Percentiles rank a stretch among this genome's conserved stretches.
phyloP scores from a whole-genome alignment of 2,113 vertebrate species.

The Syngnathus typhle region DNA sequence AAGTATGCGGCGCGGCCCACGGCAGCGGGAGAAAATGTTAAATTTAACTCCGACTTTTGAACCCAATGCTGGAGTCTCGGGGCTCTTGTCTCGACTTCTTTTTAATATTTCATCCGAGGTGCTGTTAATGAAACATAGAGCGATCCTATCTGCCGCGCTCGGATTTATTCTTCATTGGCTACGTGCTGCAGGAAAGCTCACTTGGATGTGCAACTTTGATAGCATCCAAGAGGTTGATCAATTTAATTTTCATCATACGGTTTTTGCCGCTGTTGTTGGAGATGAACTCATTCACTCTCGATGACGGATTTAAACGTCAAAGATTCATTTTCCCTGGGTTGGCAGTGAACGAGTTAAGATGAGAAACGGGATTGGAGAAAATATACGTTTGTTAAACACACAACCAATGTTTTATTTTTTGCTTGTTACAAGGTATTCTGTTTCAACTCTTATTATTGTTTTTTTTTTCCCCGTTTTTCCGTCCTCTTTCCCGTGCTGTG shows the following conservation, averaged over 20 bases:
- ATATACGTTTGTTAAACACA: constrained; percentile 39
- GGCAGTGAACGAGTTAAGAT: constrained; percentile 10
- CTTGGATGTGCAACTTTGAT: constrained; percentile 8
- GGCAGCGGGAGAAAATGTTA: constrained; percentile 46
- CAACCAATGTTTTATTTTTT: not conserved
- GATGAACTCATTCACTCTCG: too few species aligned
- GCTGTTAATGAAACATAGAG: constrained; percentile 12
- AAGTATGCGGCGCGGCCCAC: constrained; percentile 44
- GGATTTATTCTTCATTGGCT: constrained; percentile 4
- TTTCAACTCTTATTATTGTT: not conserved
- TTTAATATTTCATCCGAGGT: constrained; percentile 10
- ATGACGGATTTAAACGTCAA: too few species aligned
- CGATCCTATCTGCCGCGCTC: not conserved
- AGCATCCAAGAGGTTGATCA: constrained; percentile 6
- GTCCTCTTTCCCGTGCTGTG: not conserved
- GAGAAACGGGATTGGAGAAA: constrained; percentile 26
- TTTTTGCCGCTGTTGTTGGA: too few species aligned
- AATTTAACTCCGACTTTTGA: constrained; percentile 42
- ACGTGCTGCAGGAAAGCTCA: not conserved
- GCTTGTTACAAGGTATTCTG: not conserved
- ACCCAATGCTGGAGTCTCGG: constrained; percentile 10
- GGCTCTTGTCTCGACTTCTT: constrained; percentile 6
- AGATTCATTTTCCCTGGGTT: too few species aligned
- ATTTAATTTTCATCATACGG: not conserved
- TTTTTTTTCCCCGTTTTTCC: not conserved